Evolutionary conservation across 53 echinoderm and acorn worm species (phyloP), one percentile per base, ranked within the genome.

Genomic region (Mesocentrotus franciscanus): DNA sequence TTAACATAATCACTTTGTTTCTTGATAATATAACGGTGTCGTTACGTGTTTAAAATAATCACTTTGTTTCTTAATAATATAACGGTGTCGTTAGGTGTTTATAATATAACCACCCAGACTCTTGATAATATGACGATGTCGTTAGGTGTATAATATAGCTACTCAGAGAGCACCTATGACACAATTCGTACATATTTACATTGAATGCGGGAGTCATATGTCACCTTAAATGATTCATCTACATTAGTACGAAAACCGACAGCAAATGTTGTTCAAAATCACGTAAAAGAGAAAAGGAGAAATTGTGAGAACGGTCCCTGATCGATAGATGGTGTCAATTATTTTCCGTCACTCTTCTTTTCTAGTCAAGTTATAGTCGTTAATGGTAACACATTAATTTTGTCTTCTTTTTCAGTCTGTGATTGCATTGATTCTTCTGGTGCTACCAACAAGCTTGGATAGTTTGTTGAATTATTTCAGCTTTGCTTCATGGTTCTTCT

Each of bases 401-500:
- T 55, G 22, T 49, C 22, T 55, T 55, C 7, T 22, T 26, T 42
- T 95, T 20, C 95, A 97, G 98, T 95, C 96, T 33, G 58, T 91
- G 62, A 91, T 98, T 18, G 97, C 98, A 16, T 17, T 85, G 3
- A 95, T 98, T 93, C 83, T 98, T 87, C 97, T 98, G 96, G 60
- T 96, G 60, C 56, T 97, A 16, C 94, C 98, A 18, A 89, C 96
- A 20, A 95, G 95, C 55, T 96, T 98, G 96, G 96, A 98, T 72
- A 90, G 96, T 35, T 87, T 98, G 76, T 94, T 98, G 27, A 98
- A 98, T 90, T 98, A 98, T 95, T 98, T 98, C 96, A 98, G 97
- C 60, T 98, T 98, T 85, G 96, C 98, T 87, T 97, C 98, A 9
- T 98, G 98, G 98, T 66, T 98, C 94, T 98, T 98, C 94, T 98